Evolutionary conservation across 2,888 invertebrate species (phyloP).

Genomic region (Dicyrtomina minuta): DNA sequence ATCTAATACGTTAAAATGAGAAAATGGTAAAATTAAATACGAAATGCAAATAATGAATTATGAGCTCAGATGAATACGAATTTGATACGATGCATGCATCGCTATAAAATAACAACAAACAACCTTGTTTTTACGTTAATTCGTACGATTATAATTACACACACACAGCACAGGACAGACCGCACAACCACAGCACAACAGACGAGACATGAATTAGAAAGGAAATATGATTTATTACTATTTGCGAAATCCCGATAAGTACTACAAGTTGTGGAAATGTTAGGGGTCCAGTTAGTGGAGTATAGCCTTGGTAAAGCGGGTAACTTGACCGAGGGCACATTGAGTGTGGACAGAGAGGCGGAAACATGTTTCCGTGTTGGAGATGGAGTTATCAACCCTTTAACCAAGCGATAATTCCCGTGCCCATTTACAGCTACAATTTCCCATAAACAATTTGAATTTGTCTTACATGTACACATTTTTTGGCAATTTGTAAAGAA

Average conservation of each 20-base stretch:
- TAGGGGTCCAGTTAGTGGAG: slow-evolving; percentile 53
- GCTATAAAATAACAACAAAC: too few relatives aligned
- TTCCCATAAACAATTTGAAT: too few relatives aligned
- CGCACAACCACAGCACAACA: slow-evolving; percentile 10
- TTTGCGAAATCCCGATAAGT: slow-evolving; percentile 48
- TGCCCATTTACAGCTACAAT: slow-evolving; percentile 41
- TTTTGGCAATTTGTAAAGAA: too few relatives aligned
- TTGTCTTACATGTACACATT: too few relatives aligned
- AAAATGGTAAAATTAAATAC: too few relatives aligned
- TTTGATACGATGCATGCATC: too few relatives aligned
- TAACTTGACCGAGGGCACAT: slow-evolving; percentile 46
- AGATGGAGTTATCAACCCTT: slow-evolving; percentile 35
- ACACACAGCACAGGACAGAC: not conserved
- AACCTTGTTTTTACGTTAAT: not conserved
- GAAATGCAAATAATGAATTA: too few relatives aligned
- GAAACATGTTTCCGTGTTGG: slow-evolving; percentile 47
- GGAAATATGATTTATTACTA: slow-evolving; percentile 34
- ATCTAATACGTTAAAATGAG: too few relatives aligned
- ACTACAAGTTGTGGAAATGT: slow-evolving; percentile 42
- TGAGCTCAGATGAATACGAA: too few relatives aligned
- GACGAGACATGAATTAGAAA: slow-evolving; percentile 8
- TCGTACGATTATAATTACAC: not conserved
- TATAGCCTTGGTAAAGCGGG: slow-evolving; percentile 52
- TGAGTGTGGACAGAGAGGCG: slow-evolving; percentile 50
- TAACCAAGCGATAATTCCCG: slow-evolving; percentile 42